These are phyloP conservation scores for Clytia hemisphaerica DNA, from an alignment of 30 jellyfish, hydroid and myxozoan genomes.

Conservation along the genomic window DNA sequence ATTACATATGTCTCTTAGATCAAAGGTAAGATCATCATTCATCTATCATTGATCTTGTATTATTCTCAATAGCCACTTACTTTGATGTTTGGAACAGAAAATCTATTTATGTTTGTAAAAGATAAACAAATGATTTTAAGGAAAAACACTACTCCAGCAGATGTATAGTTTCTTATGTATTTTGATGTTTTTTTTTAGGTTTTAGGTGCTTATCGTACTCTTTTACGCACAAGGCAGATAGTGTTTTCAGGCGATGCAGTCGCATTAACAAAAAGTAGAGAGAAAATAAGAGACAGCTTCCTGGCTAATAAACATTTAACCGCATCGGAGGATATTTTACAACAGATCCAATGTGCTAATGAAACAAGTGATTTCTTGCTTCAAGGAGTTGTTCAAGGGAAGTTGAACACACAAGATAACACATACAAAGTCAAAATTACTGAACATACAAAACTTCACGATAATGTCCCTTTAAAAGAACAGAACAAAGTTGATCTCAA, in stretches of 20 bases:
- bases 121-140: no score
- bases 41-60: no score
- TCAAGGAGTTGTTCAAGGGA: slow-evolving; percentile 22
- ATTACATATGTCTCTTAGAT: no score
- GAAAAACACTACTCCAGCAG: no score
- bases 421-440: slow-evolving; percentile 29
- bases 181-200: slow-evolving; percentile 3
- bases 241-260: slow-evolving; percentile 24
- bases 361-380: slow-evolving; percentile 27
- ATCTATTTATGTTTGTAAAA: no score
- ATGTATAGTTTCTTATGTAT: no score
- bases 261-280: slow-evolving; percentile 4
- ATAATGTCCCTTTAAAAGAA: slow-evolving; percentile 28
- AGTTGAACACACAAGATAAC: background rate
- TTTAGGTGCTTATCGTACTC: slow-evolving; percentile 6
- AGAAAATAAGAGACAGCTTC: slow-evolving; percentile 20
- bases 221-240: slow-evolving; percentile 2
- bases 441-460: slow-evolving; percentile 14
- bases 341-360: slow-evolving; percentile 7
- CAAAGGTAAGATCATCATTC: no score
- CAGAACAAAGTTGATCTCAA: slow-evolving; percentile 5
- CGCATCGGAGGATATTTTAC: background rate
- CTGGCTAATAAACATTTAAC: slow-evolving; percentile 14
- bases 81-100: no score
- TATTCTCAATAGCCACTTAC: no score